Evolutionary conservation across 1,140 invertebrate species (phyloP).

Genomic region (Phymastichus coffea): DNA sequence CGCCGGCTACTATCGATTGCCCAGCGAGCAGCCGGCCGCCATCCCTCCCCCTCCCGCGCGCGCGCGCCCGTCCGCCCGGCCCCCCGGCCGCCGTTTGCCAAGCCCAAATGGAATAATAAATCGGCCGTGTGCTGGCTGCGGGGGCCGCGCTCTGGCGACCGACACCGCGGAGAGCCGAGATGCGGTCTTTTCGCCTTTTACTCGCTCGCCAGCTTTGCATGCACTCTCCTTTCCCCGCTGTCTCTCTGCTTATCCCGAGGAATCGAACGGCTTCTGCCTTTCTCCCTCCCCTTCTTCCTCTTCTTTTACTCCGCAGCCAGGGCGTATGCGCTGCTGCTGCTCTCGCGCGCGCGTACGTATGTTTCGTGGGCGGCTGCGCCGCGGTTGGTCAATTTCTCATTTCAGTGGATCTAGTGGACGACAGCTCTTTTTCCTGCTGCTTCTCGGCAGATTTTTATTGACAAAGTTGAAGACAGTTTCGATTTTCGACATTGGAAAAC

Average conservation of each 20-base stretch:
- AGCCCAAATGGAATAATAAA: slow-evolving; percentile 27
- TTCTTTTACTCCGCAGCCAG: too few species aligned
- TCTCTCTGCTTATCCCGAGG: not conserved
- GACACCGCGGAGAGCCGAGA: not conserved
- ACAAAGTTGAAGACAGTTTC: too few species aligned
- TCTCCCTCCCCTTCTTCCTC: not conserved
- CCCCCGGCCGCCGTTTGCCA: slow-evolving; percentile 9
- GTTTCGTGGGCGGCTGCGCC: too few species aligned
- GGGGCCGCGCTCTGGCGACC: not conserved
- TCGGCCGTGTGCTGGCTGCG: slow-evolving; percentile 5
- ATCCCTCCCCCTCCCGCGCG: not conserved
- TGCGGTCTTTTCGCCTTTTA: not conserved
- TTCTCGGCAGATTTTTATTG: too few species aligned
- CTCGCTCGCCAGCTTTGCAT: not conserved
- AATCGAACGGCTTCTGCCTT: not conserved
- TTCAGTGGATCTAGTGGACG: too few species aligned
- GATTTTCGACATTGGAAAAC: too few species aligned
- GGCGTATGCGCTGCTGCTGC: too few species aligned
- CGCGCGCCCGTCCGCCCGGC: too few species aligned
- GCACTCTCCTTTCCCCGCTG: not conserved
- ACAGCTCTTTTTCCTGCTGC: too few species aligned
- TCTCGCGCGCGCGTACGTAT: too few species aligned
- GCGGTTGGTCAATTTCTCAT: too few species aligned
- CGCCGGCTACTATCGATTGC: not conserved
- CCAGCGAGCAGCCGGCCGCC: not conserved